Evolutionary conservation across 2,888 invertebrate species (phyloP), one percentile per base, ranked within the genome.

Genomic region (Tromatobia lineatoria): DNA sequence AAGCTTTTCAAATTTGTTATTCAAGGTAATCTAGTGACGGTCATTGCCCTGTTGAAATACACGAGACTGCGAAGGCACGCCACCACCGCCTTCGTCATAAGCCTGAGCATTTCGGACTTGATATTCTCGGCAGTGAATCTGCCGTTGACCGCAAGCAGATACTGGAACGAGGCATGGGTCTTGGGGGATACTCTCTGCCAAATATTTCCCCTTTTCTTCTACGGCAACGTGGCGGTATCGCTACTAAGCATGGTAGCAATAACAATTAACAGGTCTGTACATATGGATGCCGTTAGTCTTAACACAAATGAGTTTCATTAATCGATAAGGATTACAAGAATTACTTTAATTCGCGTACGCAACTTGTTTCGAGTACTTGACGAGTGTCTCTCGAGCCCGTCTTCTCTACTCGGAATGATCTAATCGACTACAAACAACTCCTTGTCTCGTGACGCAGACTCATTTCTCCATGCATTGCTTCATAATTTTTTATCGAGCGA

Each of bases 241-340:
- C 94, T 98, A 50, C 95, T 98, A 85, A 98, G 97, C 90, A 98
- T 98, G 97, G 98, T 98, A 73, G 97, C 97, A 87, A 98, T 98
- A 87, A 98, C 98, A 42, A 94, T 98, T 82, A 98, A 98, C 94
- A 96, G 98, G 97, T 97, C 91, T 94, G 94, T 84, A 71, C 11
- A 15, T 69, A 50, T 52, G 42, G n/a, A 45, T 52, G 15, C 3
- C 23, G 59, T 47, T 59, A 45, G n/a, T 29, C 20, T 8, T 11
- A 13, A 42, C 4, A 18, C 34, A 64, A 59, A 64, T 20, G 45
- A 42, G 25, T 59, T 75, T 59, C 57, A 59, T 69, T 50, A 20
- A 70, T 81, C 59, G 67, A 59, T 74, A 25, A 77, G 13, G 47
- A 52, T 61, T 3, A 66, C 29, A 34, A 64, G 59, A 57, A 64